phyloP scores from a whole-genome alignment of 2,113 vertebrate genomes.

The Ophiodon elongatus region DNA sequence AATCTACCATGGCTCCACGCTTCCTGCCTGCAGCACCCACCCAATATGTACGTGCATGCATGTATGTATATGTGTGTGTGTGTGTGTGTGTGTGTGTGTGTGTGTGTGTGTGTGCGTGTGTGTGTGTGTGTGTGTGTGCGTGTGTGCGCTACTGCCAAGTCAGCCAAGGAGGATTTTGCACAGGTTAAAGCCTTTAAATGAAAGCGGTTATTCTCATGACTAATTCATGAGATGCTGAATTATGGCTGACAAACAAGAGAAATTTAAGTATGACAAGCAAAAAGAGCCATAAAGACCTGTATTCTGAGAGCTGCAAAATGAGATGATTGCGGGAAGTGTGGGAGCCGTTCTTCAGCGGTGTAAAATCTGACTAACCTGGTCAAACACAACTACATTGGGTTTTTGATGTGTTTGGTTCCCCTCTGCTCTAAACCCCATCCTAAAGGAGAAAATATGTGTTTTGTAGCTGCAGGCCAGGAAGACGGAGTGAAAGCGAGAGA shows the following conservation, averaged over 20 bases:
- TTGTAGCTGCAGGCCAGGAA: constrained; percentile 75
- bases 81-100: background rate
- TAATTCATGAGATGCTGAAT: constrained; percentile 68
- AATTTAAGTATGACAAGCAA: constrained; percentile 57
- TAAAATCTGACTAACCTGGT: constrained; percentile 50
- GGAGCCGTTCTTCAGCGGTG: constrained; percentile 10
- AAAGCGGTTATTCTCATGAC: constrained; percentile 69
- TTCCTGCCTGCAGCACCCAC: constrained; percentile 50
- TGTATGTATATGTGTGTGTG: too few species aligned
- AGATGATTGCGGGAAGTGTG: constrained; percentile 33
- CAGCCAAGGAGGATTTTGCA: constrained; percentile 55
- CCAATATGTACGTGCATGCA: background rate
- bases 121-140: background rate
- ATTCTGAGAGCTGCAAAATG: constrained; percentile 20
- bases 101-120: background rate
- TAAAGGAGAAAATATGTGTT: constrained; percentile 65
- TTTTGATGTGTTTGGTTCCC: constrained; percentile 58
- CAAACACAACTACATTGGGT: constrained; percentile 53
- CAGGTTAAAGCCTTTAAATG: constrained; percentile 69
- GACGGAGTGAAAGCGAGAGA: constrained; percentile 42
- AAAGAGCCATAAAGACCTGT: constrained; percentile 36
- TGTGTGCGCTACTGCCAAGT: constrained; percentile 36
- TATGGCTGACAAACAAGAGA: constrained; percentile 65
- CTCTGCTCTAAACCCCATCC: constrained; percentile 27
- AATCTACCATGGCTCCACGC: constrained; percentile 26